Percentiles rank a stretch among this genome's conserved stretches.
phyloP scores from a whole-genome alignment of 2,888 invertebrate species.

The Drosophila flavopinicola region DNA sequence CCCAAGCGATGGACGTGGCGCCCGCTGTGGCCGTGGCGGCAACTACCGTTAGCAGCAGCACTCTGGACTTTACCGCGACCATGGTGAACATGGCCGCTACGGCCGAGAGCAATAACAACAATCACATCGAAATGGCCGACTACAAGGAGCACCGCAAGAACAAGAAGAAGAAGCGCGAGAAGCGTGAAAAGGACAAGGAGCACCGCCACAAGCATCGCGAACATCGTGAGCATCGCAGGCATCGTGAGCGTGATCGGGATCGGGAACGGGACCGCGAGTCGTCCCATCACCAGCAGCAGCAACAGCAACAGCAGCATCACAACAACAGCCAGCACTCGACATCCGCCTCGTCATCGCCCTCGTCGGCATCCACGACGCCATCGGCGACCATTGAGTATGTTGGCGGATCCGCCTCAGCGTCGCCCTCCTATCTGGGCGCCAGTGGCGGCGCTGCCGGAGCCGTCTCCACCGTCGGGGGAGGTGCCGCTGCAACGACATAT shows the following conservation, averaged over 20 bases:
- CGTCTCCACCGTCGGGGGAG: conserved; percentile 21
- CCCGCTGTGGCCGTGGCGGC: conserved; percentile 68
- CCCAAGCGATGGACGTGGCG: conserved; percentile 71
- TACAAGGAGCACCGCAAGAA: conserved; percentile 83
- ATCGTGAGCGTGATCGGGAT: conserved; percentile 64
- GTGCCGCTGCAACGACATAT: conserved; percentile 81
- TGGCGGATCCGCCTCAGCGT: conserved; percentile 75
- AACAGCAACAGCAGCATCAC: conserved; percentile 47
- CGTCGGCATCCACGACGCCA: conserved; percentile 75
- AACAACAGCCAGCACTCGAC: conserved; percentile 76
- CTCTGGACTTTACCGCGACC: conserved; percentile 67
- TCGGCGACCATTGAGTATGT: conserved; percentile 77
- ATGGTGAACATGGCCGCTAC: conserved; percentile 79
- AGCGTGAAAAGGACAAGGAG: conserved; percentile 83
- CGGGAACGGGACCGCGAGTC: conserved; percentile 49
- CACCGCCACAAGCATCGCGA: conserved; percentile 76
- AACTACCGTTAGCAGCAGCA: conserved; percentile 65
- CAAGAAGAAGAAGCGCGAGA: conserved; percentile 84
- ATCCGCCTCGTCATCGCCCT: conserved; percentile 81
- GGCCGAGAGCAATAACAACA: conserved; percentile 81
- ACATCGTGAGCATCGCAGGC: conserved; percentile 67
- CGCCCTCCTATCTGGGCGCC: conserved; percentile 70
- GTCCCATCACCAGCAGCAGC: conserved; percentile 48
- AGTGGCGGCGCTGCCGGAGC: conserved; percentile 36
- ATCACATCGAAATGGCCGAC: conserved; percentile 81